Conservation (phyloP, 2,113 vertebrate genomes). For the Echinops telfairi region DNA sequence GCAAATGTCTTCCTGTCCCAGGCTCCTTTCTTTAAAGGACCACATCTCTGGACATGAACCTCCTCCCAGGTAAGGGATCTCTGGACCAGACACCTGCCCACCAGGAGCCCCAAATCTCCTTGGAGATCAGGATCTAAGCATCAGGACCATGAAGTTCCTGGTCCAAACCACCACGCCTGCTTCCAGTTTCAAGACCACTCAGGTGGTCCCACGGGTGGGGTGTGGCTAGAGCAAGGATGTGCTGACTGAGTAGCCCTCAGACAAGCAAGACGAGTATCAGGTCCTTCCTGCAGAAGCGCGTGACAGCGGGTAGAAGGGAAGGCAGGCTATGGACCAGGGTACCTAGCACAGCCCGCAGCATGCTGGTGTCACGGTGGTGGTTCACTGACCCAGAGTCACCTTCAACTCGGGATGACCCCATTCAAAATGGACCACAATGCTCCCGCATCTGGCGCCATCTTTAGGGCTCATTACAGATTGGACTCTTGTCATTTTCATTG, state of each 20-base stretch:
- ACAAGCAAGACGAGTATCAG: fast-evolving
- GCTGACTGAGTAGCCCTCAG: no score
- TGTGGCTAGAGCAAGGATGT: not conserved
- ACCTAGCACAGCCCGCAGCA: fast-evolving
- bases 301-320: not conserved
- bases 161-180: not conserved
- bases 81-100: not conserved
- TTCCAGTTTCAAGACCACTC: fast-evolving
- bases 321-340: not conserved
- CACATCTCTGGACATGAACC: not conserved
- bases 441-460: not conserved
- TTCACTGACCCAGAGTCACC: not conserved
- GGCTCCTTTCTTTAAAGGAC: not conserved
- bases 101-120: not conserved
- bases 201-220: no score
- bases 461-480: not conserved
- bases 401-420: not conserved
- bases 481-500: not conserved
- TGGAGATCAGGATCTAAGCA: not conserved
- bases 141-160: no score
- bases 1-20: fast-evolving
- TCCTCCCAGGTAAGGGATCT: not conserved
- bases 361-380: not conserved
- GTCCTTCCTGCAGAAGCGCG: not conserved
- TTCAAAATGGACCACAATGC: not conserved